Conservation (phyloP, 35 echinoderm and acorn worm genomes). For the Heliocidaris erythrogramma region DNA sequence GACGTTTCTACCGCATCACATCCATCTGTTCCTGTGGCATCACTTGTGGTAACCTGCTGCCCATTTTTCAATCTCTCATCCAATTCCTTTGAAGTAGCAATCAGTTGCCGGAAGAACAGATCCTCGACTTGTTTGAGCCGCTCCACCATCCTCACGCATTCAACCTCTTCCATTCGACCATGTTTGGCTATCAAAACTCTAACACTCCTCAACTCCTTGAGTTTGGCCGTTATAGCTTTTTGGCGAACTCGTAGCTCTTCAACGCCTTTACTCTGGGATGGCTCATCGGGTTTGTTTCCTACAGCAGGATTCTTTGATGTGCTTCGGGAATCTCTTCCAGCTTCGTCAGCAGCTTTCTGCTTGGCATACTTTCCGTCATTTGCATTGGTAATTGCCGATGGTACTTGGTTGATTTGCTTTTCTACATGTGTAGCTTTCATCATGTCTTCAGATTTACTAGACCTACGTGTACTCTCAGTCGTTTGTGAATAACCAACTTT, state of each 20-base stretch:
- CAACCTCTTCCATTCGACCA: background rate
- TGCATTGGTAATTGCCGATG: background rate
- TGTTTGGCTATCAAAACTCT: slow-evolving; percentile 3
- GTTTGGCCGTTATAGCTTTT: slow-evolving; percentile 2
- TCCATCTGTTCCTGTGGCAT: background rate
- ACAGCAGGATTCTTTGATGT: background rate
- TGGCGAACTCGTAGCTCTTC: background rate
- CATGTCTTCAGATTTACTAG: background rate
- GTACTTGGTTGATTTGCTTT: background rate
- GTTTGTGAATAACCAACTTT: background rate
- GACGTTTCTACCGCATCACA: background rate
- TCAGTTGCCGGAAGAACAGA: background rate
- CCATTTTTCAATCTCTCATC: background rate
- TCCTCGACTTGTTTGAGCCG: slow-evolving; percentile 26
- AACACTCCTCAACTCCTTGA: slow-evolving; percentile 30
- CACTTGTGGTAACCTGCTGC: background rate
- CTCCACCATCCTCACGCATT: slow-evolving; percentile 11
- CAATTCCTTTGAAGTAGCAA: background rate
- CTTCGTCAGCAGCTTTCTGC: background rate
- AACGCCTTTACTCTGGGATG: background rate
- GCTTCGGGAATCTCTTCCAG: background rate
- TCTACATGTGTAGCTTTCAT: background rate
- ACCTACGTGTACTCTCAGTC: background rate
- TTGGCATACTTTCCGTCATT: background rate
- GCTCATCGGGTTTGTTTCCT: background rate